phyloP scores from a whole-genome alignment of 2,797 vertebrate species.

The Myotis vivesi region DNA sequence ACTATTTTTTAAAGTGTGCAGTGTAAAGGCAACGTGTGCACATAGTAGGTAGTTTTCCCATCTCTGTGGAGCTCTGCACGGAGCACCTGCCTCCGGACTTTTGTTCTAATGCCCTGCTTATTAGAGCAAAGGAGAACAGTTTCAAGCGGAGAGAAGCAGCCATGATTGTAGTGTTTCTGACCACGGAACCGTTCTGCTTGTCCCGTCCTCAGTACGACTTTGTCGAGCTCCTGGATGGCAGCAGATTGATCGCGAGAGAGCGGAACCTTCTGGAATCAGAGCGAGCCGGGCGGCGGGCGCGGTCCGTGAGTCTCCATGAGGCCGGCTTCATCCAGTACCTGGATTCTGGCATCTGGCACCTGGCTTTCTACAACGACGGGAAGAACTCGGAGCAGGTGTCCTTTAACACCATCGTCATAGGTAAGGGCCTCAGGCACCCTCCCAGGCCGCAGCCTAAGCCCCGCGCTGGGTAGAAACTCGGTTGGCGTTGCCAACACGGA shows the following conservation, averaged over 20 bases:
- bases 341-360: constrained; percentile 97
- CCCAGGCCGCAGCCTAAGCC: neutral
- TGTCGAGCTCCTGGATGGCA: constrained; percentile 97
- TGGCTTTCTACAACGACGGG: constrained; percentile 99
- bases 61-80: neutral
- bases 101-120: neutral
- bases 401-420: constrained; percentile 96
- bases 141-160: neutral
- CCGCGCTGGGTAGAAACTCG: neutral
- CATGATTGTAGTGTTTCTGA: rapidly evolving
- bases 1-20: neutral
- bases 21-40: rapidly evolving
- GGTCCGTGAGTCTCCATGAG: constrained; percentile 92
- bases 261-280: constrained; percentile 88
- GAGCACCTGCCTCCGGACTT: neutral
- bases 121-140: neutral
- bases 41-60: neutral
- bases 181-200: neutral
- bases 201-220: constrained; percentile 93
- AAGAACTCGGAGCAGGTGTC: constrained; percentile 92
- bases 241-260: constrained; percentile 94
- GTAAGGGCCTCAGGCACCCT: constrained; percentile 82
- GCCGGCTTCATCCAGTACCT: constrained; percentile 98
- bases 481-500: neutral
- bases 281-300: constrained; percentile 85